phyloP scores from a whole-genome alignment of 2,888 invertebrate species.

The Smittia aterrima region DNA sequence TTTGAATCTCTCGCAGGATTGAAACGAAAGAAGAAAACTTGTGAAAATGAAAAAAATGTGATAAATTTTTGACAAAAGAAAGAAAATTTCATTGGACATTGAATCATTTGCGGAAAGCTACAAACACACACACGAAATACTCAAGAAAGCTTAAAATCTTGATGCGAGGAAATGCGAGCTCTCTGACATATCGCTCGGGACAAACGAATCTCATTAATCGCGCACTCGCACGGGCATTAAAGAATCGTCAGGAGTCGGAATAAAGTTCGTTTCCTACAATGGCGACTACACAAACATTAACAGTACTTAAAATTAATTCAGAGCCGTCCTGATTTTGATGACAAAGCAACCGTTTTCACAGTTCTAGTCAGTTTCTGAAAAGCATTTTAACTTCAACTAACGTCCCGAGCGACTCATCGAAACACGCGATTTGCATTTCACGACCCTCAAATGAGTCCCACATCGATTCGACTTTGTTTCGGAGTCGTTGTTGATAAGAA shows the following conservation, averaged over 20 bases:
- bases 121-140: neutral
- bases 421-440: neutral
- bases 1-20: neutral
- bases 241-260: neutral
- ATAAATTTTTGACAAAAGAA: conserved; percentile 8
- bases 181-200: neutral
- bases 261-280: too few relatives aligned
- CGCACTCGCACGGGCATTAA: neutral
- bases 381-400: conserved; percentile 8
- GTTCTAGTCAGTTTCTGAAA: conserved; percentile 39
- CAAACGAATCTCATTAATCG: neutral
- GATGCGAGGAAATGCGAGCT: neutral
- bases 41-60: conserved; percentile 17
- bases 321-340: conserved; percentile 35
- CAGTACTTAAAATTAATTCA: conserved; percentile 37
- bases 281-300: conserved; percentile 1
- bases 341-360: conserved; percentile 20
- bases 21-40: neutral
- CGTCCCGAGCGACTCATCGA: neutral
- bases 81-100: neutral
- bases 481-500: neutral
- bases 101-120: neutral
- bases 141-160: neutral
- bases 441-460: neutral
- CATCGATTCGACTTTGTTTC: neutral